Conservation (phyloP, 2,113 vertebrate species). For the Oncorhynchus clarkii region DNA sequence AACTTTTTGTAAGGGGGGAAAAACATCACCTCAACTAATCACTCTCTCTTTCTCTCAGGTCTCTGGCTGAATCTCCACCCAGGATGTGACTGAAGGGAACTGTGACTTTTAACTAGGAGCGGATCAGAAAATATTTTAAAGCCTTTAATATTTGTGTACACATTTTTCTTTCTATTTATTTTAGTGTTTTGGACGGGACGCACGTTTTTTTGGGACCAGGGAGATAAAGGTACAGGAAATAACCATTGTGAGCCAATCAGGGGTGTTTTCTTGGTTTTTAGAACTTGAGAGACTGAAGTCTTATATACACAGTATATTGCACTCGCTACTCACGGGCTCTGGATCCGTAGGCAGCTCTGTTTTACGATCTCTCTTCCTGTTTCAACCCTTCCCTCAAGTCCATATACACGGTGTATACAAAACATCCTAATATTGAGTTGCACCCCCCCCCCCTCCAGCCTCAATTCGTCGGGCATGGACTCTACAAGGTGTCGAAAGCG, state of each 20-base stretch:
- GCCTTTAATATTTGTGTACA: slow-evolving; percentile 74
- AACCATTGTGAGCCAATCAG: slow-evolving; percentile 60
- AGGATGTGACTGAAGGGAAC: slow-evolving; percentile 65
- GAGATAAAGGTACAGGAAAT: slow-evolving; percentile 67
- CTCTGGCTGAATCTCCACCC: slow-evolving; percentile 42
- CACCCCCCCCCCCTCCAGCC: too few species aligned
- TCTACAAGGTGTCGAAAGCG: too few species aligned
- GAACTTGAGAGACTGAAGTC: slow-evolving; percentile 39
- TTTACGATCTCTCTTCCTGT: slow-evolving; percentile 29
- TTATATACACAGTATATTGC: slow-evolving; percentile 60
- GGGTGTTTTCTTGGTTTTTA: slow-evolving; percentile 21
- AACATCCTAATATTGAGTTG: too few species aligned
- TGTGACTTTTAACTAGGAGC: slow-evolving; percentile 61
- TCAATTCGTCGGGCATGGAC: too few species aligned
- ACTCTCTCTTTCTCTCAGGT: slow-evolving; percentile 44
- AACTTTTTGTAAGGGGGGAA: background rate
- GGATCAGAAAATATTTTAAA: slow-evolving; percentile 72
- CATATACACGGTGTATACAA: background rate
- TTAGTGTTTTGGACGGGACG: slow-evolving; percentile 66
- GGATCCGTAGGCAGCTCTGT: slow-evolving; percentile 31
- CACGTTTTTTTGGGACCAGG: slow-evolving; percentile 63
- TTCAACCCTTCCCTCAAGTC: slow-evolving; percentile 25
- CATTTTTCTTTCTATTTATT: slow-evolving; percentile 69
- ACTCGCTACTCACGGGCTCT: slow-evolving; percentile 55
- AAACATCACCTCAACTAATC: background rate